Conservation (phyloP, 2,113 vertebrate species). For the Etheostoma spectabile region DNA sequence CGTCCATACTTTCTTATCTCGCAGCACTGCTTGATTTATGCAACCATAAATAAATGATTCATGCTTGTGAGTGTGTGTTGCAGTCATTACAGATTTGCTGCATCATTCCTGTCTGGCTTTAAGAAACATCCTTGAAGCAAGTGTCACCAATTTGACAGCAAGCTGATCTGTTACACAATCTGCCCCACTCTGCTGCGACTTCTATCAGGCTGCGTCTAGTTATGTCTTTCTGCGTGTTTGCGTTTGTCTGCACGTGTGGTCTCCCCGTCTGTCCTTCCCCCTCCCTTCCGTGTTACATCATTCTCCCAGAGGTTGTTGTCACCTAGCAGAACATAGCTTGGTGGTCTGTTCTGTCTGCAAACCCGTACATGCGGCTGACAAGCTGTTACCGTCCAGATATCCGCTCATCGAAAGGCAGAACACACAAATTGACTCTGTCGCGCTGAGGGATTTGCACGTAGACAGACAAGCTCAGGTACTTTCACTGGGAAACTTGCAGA, state of each 20-base stretch:
- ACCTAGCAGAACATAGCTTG: constrained; percentile 42
- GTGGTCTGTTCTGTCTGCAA: constrained; percentile 48
- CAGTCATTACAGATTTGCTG: constrained; percentile 72
- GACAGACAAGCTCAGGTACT: neutral
- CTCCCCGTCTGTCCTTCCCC: neutral
- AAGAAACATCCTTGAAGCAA: constrained; percentile 37
- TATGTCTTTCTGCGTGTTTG: neutral
- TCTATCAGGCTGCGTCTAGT: constrained; percentile 18
- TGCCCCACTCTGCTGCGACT: constrained; percentile 22
- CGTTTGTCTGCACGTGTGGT: constrained; percentile 6
- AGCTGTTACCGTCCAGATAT: constrained; percentile 52
- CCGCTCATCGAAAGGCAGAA: constrained; percentile 46
- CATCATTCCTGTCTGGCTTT: constrained; percentile 73
- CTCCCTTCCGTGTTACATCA: constrained; percentile 46
- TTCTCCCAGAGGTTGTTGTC: constrained; percentile 61
- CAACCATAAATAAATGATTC: constrained; percentile 69
- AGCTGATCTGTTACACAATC: constrained; percentile 57
- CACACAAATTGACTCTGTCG: constrained; percentile 36
- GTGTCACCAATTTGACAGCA: constrained; percentile 48
- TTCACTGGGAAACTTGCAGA: neutral
- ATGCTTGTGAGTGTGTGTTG: constrained; percentile 48
- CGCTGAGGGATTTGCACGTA: neutral
- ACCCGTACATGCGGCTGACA: constrained; percentile 53
- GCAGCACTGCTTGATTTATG: constrained; percentile 49
- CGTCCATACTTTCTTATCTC: constrained; percentile 44